phyloP scores from a whole-genome alignment of 2,888 invertebrate genomes.

The Labia minor region DNA sequence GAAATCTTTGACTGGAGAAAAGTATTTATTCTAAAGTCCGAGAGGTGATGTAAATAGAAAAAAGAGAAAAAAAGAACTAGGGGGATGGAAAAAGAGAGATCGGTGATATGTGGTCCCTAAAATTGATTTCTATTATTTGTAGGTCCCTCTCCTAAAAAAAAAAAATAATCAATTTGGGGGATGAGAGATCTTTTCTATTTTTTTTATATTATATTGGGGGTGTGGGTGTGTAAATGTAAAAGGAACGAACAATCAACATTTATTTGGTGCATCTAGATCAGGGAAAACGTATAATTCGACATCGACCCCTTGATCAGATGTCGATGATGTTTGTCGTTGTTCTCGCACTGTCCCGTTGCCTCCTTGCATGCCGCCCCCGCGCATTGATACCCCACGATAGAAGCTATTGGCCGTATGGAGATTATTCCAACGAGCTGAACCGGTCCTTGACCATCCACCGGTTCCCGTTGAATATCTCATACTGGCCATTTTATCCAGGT shows the following conservation, averaged over 20 bases:
- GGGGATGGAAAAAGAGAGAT: too few relatives aligned
- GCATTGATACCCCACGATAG: slow-evolving; percentile 31
- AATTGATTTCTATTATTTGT: too few relatives aligned
- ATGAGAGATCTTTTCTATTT: too few relatives aligned
- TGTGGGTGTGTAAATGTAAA: too few relatives aligned
- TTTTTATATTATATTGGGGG: too few relatives aligned
- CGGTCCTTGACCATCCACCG: slow-evolving; percentile 27
- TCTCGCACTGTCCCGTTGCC: not conserved
- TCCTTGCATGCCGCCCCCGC: slow-evolving; percentile 18
- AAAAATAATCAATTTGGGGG: too few relatives aligned
- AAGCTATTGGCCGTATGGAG: slow-evolving; percentile 24
- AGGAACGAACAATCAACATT: not conserved
- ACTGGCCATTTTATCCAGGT: slow-evolving; percentile 31
- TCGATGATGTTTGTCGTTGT: not conserved
- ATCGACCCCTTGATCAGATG: slow-evolving; percentile 20
- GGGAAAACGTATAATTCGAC: slow-evolving; percentile 26
- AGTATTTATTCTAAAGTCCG: too few relatives aligned
- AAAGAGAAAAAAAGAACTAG: too few relatives aligned
- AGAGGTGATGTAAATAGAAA: too few relatives aligned
- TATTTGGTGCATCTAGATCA: not conserved
- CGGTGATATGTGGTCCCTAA: too few relatives aligned
- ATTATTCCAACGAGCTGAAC: slow-evolving; percentile 25
- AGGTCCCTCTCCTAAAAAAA: too few relatives aligned
- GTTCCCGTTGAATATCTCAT: slow-evolving; percentile 24
- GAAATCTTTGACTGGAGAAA: too few relatives aligned